Evolutionary conservation across 2,113 vertebrate species (phyloP).

Genomic region (Taxidea taxus): DNA sequence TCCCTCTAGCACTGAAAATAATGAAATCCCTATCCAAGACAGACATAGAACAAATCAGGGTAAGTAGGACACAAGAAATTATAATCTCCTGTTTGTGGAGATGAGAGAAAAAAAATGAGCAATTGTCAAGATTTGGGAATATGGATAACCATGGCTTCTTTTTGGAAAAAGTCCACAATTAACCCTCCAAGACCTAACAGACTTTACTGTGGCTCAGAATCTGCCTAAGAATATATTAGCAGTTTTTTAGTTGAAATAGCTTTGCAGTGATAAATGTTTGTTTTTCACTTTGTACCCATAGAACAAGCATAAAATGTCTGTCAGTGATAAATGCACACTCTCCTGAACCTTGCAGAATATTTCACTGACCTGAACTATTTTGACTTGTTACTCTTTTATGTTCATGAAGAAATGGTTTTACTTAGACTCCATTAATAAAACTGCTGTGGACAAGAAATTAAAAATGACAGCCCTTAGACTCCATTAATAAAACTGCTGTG

Average conservation of each 20-base stretch:
- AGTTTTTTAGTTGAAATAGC: neutral
- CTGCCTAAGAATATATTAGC: neutral
- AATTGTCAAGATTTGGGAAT: neutral
- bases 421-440: neutral
- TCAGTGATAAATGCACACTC: neutral
- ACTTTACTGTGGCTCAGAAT: neutral
- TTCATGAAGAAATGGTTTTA: neutral
- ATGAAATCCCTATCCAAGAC: neutral
- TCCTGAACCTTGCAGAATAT: neutral
- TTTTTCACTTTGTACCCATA: neutral
- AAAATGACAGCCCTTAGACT: neutral
- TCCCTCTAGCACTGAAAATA: neutral
- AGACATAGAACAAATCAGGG: neutral
- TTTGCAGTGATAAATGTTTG: neutral
- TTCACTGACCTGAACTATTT: neutral
- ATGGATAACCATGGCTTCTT: neutral
- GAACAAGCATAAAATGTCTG: neutral
- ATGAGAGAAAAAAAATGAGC: neutral
- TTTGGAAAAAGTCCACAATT: neutral
- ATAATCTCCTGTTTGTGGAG: neutral
- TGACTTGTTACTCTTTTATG: neutral
- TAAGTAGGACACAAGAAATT: neutral
- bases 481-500: no score
- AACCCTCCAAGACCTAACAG: neutral
- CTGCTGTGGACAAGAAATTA: neutral